phyloP scores from a whole-genome alignment of 2,797 vertebrate genomes.

The Limosa lapponica region DNA sequence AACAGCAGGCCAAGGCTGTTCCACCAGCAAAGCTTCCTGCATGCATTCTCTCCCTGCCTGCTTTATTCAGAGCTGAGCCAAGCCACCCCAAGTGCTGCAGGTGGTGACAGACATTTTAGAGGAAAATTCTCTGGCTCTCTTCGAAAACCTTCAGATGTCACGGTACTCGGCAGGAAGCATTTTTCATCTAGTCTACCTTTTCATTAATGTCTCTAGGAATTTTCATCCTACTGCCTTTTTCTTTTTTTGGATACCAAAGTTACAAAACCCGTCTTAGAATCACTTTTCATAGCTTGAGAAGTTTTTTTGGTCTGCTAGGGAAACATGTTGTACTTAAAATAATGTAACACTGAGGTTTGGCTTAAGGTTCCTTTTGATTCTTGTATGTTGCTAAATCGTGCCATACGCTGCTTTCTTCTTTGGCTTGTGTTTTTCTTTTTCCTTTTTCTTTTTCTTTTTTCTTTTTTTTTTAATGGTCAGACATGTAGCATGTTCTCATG shows the following conservation, averaged over 20 bases:
- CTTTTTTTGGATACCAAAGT: conserved; percentile 30
- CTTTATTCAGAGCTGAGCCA: conserved; percentile 8
- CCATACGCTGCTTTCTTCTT: not conserved
- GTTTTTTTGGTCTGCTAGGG: not conserved
- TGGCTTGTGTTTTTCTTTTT: not conserved
- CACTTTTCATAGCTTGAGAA: not conserved
- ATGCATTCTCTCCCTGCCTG: not conserved
- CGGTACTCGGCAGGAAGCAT: not conserved
- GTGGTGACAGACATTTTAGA: conserved; percentile 55
- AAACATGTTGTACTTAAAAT: conserved; percentile 45
- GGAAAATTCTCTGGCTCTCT: conserved; percentile 23
- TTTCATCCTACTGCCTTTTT: not conserved
- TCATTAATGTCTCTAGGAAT: conserved; percentile 42
- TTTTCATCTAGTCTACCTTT: conserved; percentile 48
- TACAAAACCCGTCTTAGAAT: not conserved
- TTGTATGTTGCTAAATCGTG: not conserved
- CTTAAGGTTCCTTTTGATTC: conserved; percentile 13
- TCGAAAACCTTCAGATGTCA: not conserved
- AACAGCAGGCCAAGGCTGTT: not conserved
- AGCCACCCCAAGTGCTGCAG: conserved; percentile 29
- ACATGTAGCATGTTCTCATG: not conserved
- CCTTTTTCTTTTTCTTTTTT: not conserved
- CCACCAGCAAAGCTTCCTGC: not conserved
- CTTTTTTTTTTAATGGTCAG: not conserved
- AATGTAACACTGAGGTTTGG: conserved; percentile 39